These are phyloP conservation scores for Cydia fagiglandana DNA, from an alignment of 1,140 invertebrate genomes.

Conservation along the genomic window DNA sequence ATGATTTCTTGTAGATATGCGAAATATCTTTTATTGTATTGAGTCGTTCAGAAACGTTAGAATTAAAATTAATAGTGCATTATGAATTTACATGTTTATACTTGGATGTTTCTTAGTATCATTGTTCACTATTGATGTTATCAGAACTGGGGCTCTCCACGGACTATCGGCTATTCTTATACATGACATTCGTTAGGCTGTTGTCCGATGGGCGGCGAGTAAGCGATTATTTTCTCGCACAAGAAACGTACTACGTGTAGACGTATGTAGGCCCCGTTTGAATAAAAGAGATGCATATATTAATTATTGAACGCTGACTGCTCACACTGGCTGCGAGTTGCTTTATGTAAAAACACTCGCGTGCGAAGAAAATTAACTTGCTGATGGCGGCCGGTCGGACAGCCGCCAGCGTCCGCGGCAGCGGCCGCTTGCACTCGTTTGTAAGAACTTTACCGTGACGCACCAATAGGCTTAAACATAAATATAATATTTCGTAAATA, in stretches of 20 bases:
- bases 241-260: not conserved
- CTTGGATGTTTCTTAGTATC: conserved; percentile 67
- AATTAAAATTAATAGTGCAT: conserved; percentile 54
- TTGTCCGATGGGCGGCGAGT: not conserved
- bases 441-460: conserved; percentile 32
- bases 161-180: conserved; percentile 23
- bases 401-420: not conserved
- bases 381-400: not conserved
- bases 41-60: conserved; percentile 55
- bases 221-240: not conserved
- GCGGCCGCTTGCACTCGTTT: conserved; percentile 5
- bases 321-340: not conserved
- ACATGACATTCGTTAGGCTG: conserved; percentile 15
- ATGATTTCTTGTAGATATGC: conserved; percentile 65
- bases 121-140: conserved; percentile 64
- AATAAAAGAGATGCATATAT: no score
- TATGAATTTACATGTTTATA: conserved; percentile 57
- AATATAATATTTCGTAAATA: conserved; percentile 57
- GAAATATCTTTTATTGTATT: conserved; percentile 53
- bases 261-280: not conserved
- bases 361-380: not conserved
- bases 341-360: not conserved
- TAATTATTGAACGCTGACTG: not conserved
- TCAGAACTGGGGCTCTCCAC: conserved; percentile 51
- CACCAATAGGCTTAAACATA: conserved; percentile 50